Evolutionary conservation across 2,888 invertebrate genomes (phyloP).

Genomic region (Temnothorax rugatulus): DNA sequence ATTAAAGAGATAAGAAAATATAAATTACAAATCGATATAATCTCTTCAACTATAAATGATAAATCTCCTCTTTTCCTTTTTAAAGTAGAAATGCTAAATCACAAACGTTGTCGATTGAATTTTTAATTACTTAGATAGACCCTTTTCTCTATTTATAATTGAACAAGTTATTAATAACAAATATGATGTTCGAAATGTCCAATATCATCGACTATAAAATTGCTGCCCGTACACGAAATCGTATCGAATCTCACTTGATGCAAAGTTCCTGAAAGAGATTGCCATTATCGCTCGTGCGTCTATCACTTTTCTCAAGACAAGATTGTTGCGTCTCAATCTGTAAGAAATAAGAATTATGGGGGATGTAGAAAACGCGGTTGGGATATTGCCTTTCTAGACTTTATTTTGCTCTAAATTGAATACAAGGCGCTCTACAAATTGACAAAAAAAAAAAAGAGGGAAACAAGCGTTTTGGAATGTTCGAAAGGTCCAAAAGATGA

Average conservation of each 20-base stretch:
- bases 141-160: neutral
- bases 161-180: neutral
- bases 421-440: constrained; percentile 85
- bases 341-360: constrained; percentile 53
- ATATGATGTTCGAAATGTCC: neutral
- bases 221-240: neutral
- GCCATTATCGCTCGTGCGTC: neutral
- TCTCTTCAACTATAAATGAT: neutral
- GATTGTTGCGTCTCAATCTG: neutral
- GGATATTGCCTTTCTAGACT: constrained; percentile 85
- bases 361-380: constrained; percentile 40
- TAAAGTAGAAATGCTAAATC: neutral
- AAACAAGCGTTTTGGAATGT: constrained; percentile 84
- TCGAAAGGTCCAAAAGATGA: constrained; percentile 79
- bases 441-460: constrained; percentile 79
- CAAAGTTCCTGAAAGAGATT: neutral
- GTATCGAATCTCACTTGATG: neutral
- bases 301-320: neutral
- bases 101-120: neutral
- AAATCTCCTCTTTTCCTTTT: neutral
- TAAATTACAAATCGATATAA: neutral
- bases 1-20: constrained; percentile 2
- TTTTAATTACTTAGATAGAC: neutral
- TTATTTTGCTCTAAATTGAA: constrained; percentile 86
- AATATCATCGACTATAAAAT: neutral